Evolutionary conservation across 2,113 vertebrate species (phyloP), one percentile per base, ranked within the genome.

Genomic region (Sceloporus undulatus): DNA sequence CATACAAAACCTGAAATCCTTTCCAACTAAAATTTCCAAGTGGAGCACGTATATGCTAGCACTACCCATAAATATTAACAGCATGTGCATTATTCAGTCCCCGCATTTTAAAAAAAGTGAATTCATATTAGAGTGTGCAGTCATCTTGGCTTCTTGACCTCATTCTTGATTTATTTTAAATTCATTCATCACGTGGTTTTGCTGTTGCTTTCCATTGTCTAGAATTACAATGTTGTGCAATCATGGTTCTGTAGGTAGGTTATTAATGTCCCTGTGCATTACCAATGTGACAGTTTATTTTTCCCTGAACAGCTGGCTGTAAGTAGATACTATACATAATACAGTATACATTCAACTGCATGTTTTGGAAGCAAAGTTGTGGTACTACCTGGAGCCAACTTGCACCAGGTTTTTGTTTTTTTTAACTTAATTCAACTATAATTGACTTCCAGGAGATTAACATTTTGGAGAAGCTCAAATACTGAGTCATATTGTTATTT

Each of bases 11-110:
- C 9, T 82, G 9, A 73, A 92, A 38, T 88, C 38, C 54, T 59
- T 91, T 92, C 76, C 71, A 71, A 68, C 82, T 23, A 87, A 93
- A 93, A 85, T 7, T 68, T 25, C 48, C 14, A 90, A 74, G 77
- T 92, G 74, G 21, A 18, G 62, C 0, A 48, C 91, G 48, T 68
- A 62, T 76, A 21, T 7, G 40, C 7, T 85, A 68, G 38, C 56
- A 52, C 13, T 52, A 66, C 48, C 71, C 81, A n/a, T 52, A 40
- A 42, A 76, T 65, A 52, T 90, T 86, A 88, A 79, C 84, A 91
- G 9, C 88, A 34, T 85, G 29, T 21, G 11, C 0, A 0, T 73
- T 78, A 90, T 79, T 84, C 91, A 42, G 76, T 92, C 11, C 56
- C 82, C 56, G 6, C n/a, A 23, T 79, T 82, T 89, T 87, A 18